Conservation (phyloP, 2,113 vertebrate genomes). For the Probosciger aterrimus region DNA sequence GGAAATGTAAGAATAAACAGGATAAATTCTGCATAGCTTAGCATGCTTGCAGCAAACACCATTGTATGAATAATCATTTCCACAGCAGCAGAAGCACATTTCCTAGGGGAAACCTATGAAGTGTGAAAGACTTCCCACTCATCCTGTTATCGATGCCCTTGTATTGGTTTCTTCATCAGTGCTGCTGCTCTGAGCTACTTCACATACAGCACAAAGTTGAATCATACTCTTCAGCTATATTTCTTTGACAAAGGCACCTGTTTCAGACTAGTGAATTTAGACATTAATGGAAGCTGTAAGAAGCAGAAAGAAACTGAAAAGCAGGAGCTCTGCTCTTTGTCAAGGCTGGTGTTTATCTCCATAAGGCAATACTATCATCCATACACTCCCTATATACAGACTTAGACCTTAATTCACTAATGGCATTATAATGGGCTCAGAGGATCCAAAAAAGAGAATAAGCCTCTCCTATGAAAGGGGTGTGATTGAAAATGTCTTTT, state of each 20-base stretch:
- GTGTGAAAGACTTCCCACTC: constrained; percentile 25
- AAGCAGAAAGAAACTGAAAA: neutral
- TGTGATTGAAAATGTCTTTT: neutral
- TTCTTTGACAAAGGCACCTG: constrained; percentile 10
- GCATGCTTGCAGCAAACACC: neutral
- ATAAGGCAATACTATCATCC: neutral
- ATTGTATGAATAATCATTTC: neutral
- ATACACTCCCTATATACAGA: neutral
- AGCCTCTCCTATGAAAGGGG: neutral
- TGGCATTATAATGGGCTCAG: neutral
- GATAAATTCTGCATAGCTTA: neutral
- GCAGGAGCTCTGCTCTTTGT: neutral
- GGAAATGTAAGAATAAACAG: neutral
- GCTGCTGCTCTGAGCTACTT: constrained; percentile 18
- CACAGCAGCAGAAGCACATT: neutral
- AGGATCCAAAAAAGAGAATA: neutral
- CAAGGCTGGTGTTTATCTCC: neutral
- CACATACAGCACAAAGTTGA: neutral
- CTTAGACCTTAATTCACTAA: neutral
- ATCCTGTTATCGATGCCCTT: neutral
- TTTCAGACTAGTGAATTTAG: neutral
- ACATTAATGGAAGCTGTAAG: constrained; percentile 4
- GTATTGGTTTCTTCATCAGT: constrained; percentile 32
- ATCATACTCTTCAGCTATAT: neutral
- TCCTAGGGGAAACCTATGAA: neutral